These are phyloP conservation scores for Benitochromis conjunctus DNA, from an alignment of 2,113 vertebrate species.

Conservation along the genomic window DNA sequence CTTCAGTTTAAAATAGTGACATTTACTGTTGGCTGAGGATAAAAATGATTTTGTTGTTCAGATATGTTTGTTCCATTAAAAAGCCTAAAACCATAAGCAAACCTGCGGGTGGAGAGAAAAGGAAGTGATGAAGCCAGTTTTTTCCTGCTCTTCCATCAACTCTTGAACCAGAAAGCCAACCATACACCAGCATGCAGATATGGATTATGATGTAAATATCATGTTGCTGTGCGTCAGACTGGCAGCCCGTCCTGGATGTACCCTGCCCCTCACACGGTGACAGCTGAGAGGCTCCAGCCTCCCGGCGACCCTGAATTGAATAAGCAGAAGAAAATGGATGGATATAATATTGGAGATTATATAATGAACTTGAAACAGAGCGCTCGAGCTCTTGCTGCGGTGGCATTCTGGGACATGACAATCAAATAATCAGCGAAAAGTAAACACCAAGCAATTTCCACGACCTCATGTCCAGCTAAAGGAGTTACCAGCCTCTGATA, in stretches of 20 bases:
- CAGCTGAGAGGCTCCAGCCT: background rate
- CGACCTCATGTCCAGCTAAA: background rate
- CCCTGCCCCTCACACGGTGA: background rate
- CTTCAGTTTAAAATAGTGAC: background rate
- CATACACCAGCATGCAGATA: background rate
- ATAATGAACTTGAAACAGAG: background rate
- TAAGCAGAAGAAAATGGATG: background rate
- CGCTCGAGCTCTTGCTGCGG: background rate
- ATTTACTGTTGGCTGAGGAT: background rate
- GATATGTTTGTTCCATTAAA: background rate
- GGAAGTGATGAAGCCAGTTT: background rate
- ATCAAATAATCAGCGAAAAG: background rate
- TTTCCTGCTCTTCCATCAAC: background rate
- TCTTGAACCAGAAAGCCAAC: background rate
- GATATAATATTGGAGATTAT: background rate
- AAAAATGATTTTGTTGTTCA: background rate
- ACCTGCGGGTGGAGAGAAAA: background rate
- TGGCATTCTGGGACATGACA: background rate
- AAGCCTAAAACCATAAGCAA: rapidly evolving
- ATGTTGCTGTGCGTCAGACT: background rate
- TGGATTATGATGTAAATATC: background rate
- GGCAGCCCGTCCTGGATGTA: background rate
- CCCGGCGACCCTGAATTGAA: rapidly evolving
- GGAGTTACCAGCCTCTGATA: background rate
- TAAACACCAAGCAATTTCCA: background rate